phyloP scores from a whole-genome alignment of 2,888 invertebrate genomes.

The Acanthacorydalis orientalis region DNA sequence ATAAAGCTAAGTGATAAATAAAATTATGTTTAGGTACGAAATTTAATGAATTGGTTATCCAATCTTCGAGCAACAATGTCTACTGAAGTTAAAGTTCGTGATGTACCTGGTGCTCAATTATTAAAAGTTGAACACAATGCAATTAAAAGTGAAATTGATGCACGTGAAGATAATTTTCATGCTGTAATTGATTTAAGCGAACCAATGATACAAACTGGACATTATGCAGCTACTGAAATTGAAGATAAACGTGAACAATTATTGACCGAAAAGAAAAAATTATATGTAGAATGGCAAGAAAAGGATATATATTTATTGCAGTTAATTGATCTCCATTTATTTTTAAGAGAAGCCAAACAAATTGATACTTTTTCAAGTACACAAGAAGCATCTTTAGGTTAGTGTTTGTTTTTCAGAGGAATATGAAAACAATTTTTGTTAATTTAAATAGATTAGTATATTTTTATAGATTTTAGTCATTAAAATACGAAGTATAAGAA shows the following conservation, averaged over 20 bases:
- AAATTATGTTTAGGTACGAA: slow-evolving; percentile 45
- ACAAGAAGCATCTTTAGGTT: slow-evolving; percentile 62
- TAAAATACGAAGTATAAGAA: too few species aligned
- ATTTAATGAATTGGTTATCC: slow-evolving; percentile 77
- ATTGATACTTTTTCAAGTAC: slow-evolving; percentile 75
- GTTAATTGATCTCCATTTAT: slow-evolving; percentile 83
- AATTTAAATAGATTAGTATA: not conserved
- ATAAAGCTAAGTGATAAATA: not conserved
- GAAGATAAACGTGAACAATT: slow-evolving; percentile 63
- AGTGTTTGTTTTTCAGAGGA: not conserved
- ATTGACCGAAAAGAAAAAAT: slow-evolving; percentile 57
- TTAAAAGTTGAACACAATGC: slow-evolving; percentile 71
- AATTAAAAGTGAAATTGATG: slow-evolving; percentile 72
- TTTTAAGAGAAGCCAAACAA: slow-evolving; percentile 84
- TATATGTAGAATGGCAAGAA: slow-evolving; percentile 75
- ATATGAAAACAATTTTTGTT: not conserved
- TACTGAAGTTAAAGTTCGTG: slow-evolving; percentile 66
- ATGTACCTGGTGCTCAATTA: slow-evolving; percentile 65
- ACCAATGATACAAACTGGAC: slow-evolving; percentile 69
- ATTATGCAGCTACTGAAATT: slow-evolving; percentile 64
- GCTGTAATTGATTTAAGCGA: slow-evolving; percentile 59
- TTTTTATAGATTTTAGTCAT: not conserved
- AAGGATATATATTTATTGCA: slow-evolving; percentile 81
- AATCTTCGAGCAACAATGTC: slow-evolving; percentile 60
- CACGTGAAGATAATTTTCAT: slow-evolving; percentile 66